Base-by-base conservation (phyloP, 2,888 invertebrate genomes). In the Pyrocoelia pectoralis region DNA sequence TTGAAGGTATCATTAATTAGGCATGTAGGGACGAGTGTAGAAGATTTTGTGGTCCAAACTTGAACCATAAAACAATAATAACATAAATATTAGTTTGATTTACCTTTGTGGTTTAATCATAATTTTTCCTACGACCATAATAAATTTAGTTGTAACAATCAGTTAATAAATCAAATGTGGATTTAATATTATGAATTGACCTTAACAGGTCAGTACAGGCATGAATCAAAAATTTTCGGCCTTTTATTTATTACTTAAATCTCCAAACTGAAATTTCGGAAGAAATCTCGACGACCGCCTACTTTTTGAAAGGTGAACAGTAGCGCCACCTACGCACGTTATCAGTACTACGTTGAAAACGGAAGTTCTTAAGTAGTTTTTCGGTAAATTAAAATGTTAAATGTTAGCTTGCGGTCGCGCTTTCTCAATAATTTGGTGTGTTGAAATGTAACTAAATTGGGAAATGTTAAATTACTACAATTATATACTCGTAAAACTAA, bases 61-160 rank as follows among this genome's bases (percentile, higher is more conserved):
- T 3, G 33, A 10, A 33, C 33, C 13, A 43, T 15, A 50, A 50
- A 50, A 50, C 9, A 50, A 24, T 24, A 15, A 29, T 8, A 50
- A 50, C 28, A 50, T 19, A n/a, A 48, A 48, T 15, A 48, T 19
- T 19, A 24, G 18, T 50, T 50, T 55, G 38, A 56, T 50, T 50
- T 50, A 56, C 38, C 17, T 49, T 56, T 50, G 38, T 18, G 41
- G 29, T 49, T 49, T 56, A 19, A 41, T 49, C 40, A 54, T 54
- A 41, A 56, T 56, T 56, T 33, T 49, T 15, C 28, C 29, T 56
- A 48, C 49, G 49, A 29, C 48, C 33, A 38, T 38, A 56, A 56
- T 56, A 56, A 56, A 56, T 56, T 56, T 41, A 14, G 38, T 38
- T n/a, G 48, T 48, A 56, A 56, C 56, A 56, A 56, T 56, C 56